Base-by-base conservation (phyloP, 1,140 invertebrate genomes). In the Lineus longissimus region DNA sequence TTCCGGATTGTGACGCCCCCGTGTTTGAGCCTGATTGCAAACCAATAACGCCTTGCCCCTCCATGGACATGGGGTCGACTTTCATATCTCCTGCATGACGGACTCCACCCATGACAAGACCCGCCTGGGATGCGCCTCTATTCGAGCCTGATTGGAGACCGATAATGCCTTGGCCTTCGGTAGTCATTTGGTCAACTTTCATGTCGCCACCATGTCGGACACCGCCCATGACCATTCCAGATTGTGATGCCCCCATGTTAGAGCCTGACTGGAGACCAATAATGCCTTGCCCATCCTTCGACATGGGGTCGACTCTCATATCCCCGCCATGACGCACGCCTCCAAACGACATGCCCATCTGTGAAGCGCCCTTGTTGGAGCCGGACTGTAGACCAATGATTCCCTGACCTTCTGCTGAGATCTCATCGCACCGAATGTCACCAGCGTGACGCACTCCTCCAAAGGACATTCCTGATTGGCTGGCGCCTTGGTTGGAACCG, bases 361-460 rank as follows among this genome's bases (percentile, higher is more conserved):
- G 68, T 56, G 33, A 71, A 15, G 76, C 76, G 0, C 91, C 87
- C 73, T 92, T 92, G 82, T 95, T 95, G 51, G 89, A 89, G 47
- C 93, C 93, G 75, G 94, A 93, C 79, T 95, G 93, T 0, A 95
- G 86, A 63, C 92, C 92, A 66, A 95, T 93, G 36, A 94, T 86
- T 0, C 86, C 82, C 70, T 94, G 85, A 2, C 92, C 91, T 40
- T 56, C 45, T 41, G 29, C 19, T 1, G 54, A 40, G n/a, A 66
- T 65, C 7, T 55, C n/a, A 15, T 61, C 64, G 23, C 41, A 9
- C 22, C 36, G 25, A 17, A 66, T 66, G 30, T 66, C 64, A 11
- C 22, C 62, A 43, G 65, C 55, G 29, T 66, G 64, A 22, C 64
- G 29, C 1, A 33, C 19, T 23, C 27, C 59, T 13, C 64, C 64